phyloP scores from a whole-genome alignment of 2,113 vertebrate species.

The Gobiocypris rarus region DNA sequence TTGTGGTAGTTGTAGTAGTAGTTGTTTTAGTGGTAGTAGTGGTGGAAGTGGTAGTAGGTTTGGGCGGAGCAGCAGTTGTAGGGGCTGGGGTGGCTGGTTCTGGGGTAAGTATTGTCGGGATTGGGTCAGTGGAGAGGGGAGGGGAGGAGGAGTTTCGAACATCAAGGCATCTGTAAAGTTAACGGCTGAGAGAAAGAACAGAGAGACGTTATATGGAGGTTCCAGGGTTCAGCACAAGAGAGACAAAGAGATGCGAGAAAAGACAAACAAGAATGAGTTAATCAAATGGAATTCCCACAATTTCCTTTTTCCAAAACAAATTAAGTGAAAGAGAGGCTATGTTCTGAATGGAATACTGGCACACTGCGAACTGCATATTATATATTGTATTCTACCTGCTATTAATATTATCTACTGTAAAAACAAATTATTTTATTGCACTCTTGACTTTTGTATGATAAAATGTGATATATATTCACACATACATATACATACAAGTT shows the following conservation, averaged over 20 bases:
- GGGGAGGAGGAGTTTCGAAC: constrained; percentile 70
- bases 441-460: neutral
- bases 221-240: constrained; percentile 64
- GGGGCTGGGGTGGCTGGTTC: constrained; percentile 58
- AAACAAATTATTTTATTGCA: too few species aligned
- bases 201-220: constrained; percentile 38
- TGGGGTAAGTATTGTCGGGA: constrained; percentile 67
- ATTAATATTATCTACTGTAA: neutral
- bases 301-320: constrained; percentile 8
- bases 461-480: neutral
- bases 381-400: neutral
- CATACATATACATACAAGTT: neutral
- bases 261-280: constrained; percentile 18
- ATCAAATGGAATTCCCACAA: constrained; percentile 54
- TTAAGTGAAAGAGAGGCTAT: neutral
- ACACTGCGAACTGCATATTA: neutral
- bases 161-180: constrained; percentile 71
- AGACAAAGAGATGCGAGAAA: constrained; percentile 50
- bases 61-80: constrained; percentile 47
- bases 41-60: constrained; percentile 56
- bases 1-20: constrained; percentile 58
- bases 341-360: neutral
- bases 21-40: constrained; percentile 59
- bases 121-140: constrained; percentile 64
- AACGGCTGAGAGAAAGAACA: constrained; percentile 74